Evolutionary conservation across 1,140 invertebrate species (phyloP), one percentile per base, ranked within the genome.

Genomic region (Drosophila biarmipes): DNA sequence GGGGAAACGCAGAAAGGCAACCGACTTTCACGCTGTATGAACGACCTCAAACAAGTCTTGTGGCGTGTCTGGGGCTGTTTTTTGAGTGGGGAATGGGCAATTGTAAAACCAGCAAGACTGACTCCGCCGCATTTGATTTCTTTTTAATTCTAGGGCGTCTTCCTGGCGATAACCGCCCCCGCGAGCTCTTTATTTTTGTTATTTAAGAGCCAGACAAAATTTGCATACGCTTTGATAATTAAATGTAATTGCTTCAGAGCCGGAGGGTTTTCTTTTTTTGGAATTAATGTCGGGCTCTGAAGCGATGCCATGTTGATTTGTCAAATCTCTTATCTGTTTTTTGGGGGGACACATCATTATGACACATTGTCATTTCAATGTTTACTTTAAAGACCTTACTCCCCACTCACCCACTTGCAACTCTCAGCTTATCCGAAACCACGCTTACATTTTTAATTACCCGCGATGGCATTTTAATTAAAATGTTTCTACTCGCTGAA

Each of bases 191-290:
- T 35, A 19, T 68, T 68, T 68, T 49, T 43, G 31, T 67, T 54
- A 38, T 69, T 69, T 43, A 66, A 31, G n/a, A 35, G 48, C 14
- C 48, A 31, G 29, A n/a, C 49, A 34, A 38, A 27, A 67, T 71
- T 79, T 79, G 77, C 77, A 78, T 78, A 73, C 56, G 56, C 76
- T 66, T 66, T 79, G 75, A 78, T 79, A 79, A 79, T 79, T 79
- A 79, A 79, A 79, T 79, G 62, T 78, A 79, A 79, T 79, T 78
- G 76, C 74, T 78, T 29, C 21, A 45, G 51, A 43, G 76, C 74
- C 75, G 31, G 35, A 35, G 49, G 5, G 31, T 27, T 38, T 24
- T 17, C 10, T 54, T 37, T 38, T 24, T 4, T 10, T 11, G 35
- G 61, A 49, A 63, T 62, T 49, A 49, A 46, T 59, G 42, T 19